These are phyloP conservation scores for Cryptomyrus ogoouensis DNA, from an alignment of 2,113 vertebrate species.

Conservation along the genomic window DNA sequence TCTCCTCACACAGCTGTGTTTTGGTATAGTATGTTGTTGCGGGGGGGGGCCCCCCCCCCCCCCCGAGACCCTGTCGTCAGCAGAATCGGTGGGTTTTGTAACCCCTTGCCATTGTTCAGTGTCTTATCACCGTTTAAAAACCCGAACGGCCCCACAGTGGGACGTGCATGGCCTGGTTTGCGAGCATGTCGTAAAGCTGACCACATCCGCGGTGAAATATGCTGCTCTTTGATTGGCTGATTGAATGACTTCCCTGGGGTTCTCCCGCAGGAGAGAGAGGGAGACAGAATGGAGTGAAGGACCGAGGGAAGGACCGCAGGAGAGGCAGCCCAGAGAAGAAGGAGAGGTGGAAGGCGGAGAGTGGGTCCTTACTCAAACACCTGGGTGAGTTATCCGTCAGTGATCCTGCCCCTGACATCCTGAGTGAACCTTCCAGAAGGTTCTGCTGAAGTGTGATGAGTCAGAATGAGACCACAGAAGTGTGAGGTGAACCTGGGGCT, in stretches of 20 bases:
- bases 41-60: background rate
- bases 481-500: constrained; percentile 9
- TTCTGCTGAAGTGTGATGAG: background rate
- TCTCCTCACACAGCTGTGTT: background rate
- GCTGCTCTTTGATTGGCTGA: background rate
- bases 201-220: background rate
- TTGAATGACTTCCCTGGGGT: background rate
- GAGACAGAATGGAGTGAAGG: constrained; percentile 76
- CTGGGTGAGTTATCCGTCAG: constrained; percentile 66
- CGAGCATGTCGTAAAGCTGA: background rate
- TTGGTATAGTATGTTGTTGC: background rate
- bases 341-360: constrained; percentile 79
- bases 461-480: constrained; percentile 24
- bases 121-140: background rate
- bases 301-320: constrained; percentile 74
- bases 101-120: background rate
- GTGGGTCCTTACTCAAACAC: constrained; percentile 82
- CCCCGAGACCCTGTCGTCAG: background rate
- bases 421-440: background rate
- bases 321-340: constrained; percentile 84
- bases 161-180: background rate
- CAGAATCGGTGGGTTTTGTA: background rate
- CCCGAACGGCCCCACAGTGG: background rate
- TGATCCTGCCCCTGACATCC: background rate
- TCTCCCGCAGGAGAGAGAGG: constrained; percentile 75